Percentiles rank a stretch among this genome's conserved stretches.
These are phyloP conservation scores for Falco punctatus DNA, from an alignment of 2,113 vertebrate genomes.

Conservation along the genomic window DNA sequence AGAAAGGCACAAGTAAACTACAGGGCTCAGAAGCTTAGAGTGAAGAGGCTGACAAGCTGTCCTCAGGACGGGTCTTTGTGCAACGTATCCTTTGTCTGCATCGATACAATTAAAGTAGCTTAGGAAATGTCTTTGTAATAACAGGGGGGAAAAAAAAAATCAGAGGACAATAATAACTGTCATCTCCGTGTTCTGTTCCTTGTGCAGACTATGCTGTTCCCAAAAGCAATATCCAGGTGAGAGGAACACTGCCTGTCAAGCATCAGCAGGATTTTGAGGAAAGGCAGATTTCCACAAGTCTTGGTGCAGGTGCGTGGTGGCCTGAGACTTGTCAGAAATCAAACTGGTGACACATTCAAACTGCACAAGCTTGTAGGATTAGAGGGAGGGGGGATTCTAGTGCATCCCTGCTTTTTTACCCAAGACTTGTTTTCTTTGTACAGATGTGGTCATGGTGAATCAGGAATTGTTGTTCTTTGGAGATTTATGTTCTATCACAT, in stretches of 20 bases:
- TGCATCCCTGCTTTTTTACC: not conserved
- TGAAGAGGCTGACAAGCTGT: not conserved
- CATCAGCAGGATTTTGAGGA: not conserved
- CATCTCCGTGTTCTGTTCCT: too few species aligned
- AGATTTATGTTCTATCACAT: fast-evolving
- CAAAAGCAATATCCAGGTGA: not conserved
- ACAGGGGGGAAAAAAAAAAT: not conserved
- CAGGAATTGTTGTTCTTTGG: fast-evolving
- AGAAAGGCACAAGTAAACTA: not conserved
- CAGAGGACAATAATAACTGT: not conserved
- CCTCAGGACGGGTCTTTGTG: not conserved
- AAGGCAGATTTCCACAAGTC: not conserved
- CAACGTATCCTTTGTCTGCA: not conserved
- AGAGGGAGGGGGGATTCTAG: not conserved
- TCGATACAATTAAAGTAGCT: not conserved
- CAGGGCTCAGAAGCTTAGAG: not conserved
- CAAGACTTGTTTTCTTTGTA: not conserved
- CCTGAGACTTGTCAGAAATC: too few species aligned
- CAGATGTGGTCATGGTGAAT: fast-evolving
- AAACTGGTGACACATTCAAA: not conserved
- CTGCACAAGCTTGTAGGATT: not conserved
- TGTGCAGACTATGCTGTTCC: not conserved
- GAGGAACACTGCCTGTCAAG: not conserved
- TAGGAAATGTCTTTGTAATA: not conserved
- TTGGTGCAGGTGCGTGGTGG: not conserved